phyloP scores from a whole-genome alignment of 2,113 vertebrate species.

The Mesitornis unicolor region DNA sequence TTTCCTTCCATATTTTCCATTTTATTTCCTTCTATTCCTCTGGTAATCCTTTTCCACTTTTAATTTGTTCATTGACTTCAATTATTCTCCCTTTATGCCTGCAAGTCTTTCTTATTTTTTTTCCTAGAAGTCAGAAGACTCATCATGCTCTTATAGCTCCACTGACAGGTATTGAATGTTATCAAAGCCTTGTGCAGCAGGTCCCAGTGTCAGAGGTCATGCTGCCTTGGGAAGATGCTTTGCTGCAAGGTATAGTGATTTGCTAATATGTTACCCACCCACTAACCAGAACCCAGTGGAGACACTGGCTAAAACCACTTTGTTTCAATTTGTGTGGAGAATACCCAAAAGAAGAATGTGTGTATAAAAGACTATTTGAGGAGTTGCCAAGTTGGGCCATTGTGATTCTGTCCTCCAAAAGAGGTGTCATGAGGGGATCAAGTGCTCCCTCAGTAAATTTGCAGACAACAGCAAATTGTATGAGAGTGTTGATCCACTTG shows the following conservation, averaged over 20 bases:
- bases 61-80: neutral
- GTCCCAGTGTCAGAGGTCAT: neutral
- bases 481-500: no score
- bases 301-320: neutral
- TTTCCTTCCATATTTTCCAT: neutral
- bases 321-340: neutral
- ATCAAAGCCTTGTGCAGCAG: neutral
- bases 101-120: neutral
- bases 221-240: neutral
- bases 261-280: neutral
- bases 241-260: neutral
- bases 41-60: neutral
- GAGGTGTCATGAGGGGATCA: no score
- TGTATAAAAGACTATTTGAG: neutral
- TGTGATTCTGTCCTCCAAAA: neutral
- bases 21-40: neutral
- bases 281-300: neutral
- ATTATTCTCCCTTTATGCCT: neutral
- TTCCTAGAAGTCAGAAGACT: neutral
- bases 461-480: no score
- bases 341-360: neutral
- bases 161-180: rapidly evolving
- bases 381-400: neutral
- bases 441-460: no score
- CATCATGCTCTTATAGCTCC: neutral